Evolutionary conservation across 2,113 vertebrate genomes (phyloP).

Genomic region (Cyphomyrus plagiostoma): DNA sequence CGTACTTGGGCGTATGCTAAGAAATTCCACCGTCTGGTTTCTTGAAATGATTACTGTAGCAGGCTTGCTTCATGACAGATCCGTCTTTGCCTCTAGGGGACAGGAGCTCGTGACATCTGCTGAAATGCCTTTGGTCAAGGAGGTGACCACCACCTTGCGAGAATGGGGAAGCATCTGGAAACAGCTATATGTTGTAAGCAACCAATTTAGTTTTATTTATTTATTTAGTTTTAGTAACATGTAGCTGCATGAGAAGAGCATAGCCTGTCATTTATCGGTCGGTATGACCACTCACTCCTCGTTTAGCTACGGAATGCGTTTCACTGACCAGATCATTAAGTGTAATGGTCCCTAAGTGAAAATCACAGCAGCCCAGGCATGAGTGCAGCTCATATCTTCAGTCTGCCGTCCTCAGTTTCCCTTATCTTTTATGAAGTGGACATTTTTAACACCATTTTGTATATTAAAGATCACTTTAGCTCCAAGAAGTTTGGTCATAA

Average conservation of each 20-base stretch:
- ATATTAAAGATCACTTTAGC: not conserved
- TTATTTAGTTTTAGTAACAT: not conserved
- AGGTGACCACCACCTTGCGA: slow-evolving; percentile 87
- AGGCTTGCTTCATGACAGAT: not conserved
- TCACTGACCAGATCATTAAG: not conserved
- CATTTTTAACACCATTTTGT: not conserved
- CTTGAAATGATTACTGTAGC: not conserved
- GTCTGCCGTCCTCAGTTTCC: not conserved
- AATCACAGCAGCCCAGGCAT: not conserved
- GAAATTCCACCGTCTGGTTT: not conserved
- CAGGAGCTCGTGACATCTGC: slow-evolving; percentile 67
- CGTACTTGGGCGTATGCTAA: not conserved
- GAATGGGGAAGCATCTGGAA: slow-evolving; percentile 98
- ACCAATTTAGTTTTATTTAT: not conserved
- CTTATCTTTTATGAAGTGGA: not conserved
- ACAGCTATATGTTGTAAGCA: slow-evolving; percentile 84
- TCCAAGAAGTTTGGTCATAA: not conserved
- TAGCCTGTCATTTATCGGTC: not conserved
- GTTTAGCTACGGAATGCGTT: not conserved
- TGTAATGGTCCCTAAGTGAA: not conserved
- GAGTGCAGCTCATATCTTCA: no score
- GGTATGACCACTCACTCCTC: not conserved
- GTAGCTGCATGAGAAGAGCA: not conserved
- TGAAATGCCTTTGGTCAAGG: slow-evolving; percentile 91
- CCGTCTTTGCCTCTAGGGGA: slow-evolving; percentile 53